Base-by-base conservation (phyloP, 1,140 invertebrate species). In the Drosophila erecta region DNA sequence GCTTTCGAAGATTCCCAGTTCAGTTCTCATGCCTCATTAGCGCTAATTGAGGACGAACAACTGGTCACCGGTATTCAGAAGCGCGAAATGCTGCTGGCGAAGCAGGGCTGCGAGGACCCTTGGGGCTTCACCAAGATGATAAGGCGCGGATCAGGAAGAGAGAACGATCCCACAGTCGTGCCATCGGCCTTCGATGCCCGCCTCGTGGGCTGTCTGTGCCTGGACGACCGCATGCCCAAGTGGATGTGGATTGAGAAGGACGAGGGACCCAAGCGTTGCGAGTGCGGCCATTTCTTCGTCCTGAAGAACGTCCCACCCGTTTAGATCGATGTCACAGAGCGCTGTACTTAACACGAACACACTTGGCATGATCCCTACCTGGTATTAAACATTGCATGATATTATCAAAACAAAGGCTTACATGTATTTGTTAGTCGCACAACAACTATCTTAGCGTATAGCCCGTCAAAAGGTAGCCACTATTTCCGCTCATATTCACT, bases 281-380 rank as follows among this genome's bases (percentile, higher is more conserved):
- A 96, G 85, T 99, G 98, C 92, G 98, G 98, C 15, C 94, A 98
- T 92, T 99, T 97, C 96, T 99, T 98, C 93, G 97, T 98, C 93
- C 93, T 99, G 46, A 94, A 95, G 33, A 95, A 97, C 67, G 95
- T 94, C 83, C 90, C 93, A 15, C 93, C 94, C 61, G 67, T 95
- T 76, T 96, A 66, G 14, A 33, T 20, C 3, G 5, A 33, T 4
- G 1, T 24, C 53, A 41, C 27, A 64, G 62, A 64, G 61, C 74
- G 67, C 66, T 77, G 46, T 71, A 55, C 46, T 47, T 15, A 5
- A 64, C 51, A 73, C 33, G 11, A 10, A 33, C 15, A 59, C 56
- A 54, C 35, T 53, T 22, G 30, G 49, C 40, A 54, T 38, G 43
- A 20, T 3, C 38, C 43, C 4, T 3, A 56, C 50, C 7, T 20